phyloP scores from a whole-genome alignment of 2,113 vertebrate species.

The Otolemur garnettii region DNA sequence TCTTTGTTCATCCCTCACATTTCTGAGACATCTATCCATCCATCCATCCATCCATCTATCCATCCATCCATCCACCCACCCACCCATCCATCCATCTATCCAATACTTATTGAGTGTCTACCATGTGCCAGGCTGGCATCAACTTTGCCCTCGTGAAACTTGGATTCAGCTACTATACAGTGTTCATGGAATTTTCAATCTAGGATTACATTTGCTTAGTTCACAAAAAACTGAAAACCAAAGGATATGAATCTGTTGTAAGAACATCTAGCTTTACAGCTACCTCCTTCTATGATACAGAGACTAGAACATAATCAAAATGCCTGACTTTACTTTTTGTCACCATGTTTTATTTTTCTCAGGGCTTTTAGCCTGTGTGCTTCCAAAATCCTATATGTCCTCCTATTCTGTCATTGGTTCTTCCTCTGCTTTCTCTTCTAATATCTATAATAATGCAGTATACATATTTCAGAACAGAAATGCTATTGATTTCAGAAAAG shows the following conservation, averaged over 20 bases:
- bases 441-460: background rate
- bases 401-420: background rate
- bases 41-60: background rate
- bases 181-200: background rate
- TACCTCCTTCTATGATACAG: background rate
- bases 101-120: background rate
- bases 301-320: background rate
- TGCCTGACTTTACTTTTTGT: background rate
- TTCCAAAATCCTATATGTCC: background rate
- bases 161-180: background rate
- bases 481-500: conserved; percentile 7
- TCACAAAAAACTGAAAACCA: background rate
- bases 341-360: background rate
- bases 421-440: conserved; percentile 1
- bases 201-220: conserved; percentile 2
- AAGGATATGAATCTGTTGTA: background rate
- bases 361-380: background rate
- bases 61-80: background rate
- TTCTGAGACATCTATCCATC: background rate
- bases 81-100: background rate
- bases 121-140: background rate
- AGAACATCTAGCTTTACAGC: background rate
- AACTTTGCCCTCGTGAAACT: background rate
- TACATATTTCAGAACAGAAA: conserved; percentile 34
- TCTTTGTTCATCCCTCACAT: background rate